Base-by-base conservation (phyloP, 2,113 vertebrate genomes). In the Pimephales promelas region DNA sequence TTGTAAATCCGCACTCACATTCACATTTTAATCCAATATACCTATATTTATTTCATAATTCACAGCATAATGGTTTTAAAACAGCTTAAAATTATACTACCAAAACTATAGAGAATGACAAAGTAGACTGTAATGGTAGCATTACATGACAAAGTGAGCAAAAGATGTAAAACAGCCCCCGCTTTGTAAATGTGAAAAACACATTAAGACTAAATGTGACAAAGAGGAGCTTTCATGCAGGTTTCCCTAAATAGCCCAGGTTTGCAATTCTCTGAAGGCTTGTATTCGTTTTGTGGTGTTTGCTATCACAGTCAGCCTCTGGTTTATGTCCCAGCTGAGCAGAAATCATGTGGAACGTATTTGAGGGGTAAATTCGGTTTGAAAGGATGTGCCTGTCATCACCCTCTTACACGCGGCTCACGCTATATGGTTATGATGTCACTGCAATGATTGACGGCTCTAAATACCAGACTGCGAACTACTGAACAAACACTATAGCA, bases 341-440 rank as follows among this genome's bases (percentile, higher is more conserved):
- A 80, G 57, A 79, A 68, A 22, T 43, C 40, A n/a, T 47, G 13
- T 57, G 54, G 68, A 59, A 66, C 73, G 72, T 74, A 83, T 86
- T 77, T 22, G 1, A 22, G 31, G 64, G 75, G 75, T 52, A 54
- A 83, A 73, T 76, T 80, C 47, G 43, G 83, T 78, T 86, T 79
- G 82, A 57, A 81, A 61, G n/a, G 40, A 26, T 61, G 47, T 31
- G 71, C 83, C 47, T 79, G 61, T 83, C 43, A 84, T 75, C 57
- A 49, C 26, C 16, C 72, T 68, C 49, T 87, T 84, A 68, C 18
- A 80, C n/a, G 22, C 7, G 24, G 40, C 81, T 81, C 73, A 36
- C 77, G 79, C 73, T 84, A 56, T 24, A 87, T 49, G 78, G 72
- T 74, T 64, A 87, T 90, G 90, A 91, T 74, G 89, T 89, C 87